Evolutionary conservation across 2,888 invertebrate species (phyloP).

Genomic region (Drosophila seclusa): DNA sequence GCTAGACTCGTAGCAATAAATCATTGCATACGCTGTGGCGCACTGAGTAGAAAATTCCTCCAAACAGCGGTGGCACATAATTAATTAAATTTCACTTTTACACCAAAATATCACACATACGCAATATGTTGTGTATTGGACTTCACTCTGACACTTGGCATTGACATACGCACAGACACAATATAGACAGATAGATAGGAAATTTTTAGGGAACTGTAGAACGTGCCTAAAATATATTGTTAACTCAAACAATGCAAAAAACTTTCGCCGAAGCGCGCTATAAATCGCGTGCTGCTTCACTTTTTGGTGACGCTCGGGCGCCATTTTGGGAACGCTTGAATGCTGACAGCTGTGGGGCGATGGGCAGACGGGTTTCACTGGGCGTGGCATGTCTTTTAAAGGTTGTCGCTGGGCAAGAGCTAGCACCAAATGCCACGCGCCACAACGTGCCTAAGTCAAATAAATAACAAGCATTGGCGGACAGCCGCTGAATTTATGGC

Average conservation of each 20-base stretch:
- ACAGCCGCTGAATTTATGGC: slow-evolving; percentile 78
- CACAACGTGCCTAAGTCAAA: slow-evolving; percentile 72
- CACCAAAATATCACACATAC: slow-evolving; percentile 64
- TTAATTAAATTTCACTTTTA: slow-evolving; percentile 75
- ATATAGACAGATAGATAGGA: slow-evolving; percentile 51
- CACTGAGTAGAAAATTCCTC: slow-evolving; percentile 20
- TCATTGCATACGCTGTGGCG: slow-evolving; percentile 68
- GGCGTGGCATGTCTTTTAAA: slow-evolving; percentile 72
- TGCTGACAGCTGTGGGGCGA: slow-evolving; percentile 63
- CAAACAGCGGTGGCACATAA: slow-evolving; percentile 54
- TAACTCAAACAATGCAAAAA: slow-evolving; percentile 43
- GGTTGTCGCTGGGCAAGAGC: slow-evolving; percentile 59
- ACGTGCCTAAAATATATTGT: slow-evolving; percentile 65
- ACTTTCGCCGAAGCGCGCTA: slow-evolving; percentile 69
- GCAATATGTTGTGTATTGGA: slow-evolving; percentile 27
- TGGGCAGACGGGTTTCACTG: slow-evolving; percentile 14
- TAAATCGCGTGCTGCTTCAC: slow-evolving; percentile 72
- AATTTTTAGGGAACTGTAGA: slow-evolving; percentile 54
- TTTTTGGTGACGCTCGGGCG: slow-evolving; percentile 49
- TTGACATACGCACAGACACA: slow-evolving; percentile 71
- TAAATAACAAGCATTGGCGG: slow-evolving; percentile 81
- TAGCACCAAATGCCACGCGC: slow-evolving; percentile 68
- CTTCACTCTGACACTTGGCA: slow-evolving; percentile 58
- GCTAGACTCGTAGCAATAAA: slow-evolving; percentile 54
- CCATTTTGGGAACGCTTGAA: slow-evolving; percentile 62